Conservation (phyloP, 2,888 invertebrate genomes). For the Macrosoma leucophasiata region DNA sequence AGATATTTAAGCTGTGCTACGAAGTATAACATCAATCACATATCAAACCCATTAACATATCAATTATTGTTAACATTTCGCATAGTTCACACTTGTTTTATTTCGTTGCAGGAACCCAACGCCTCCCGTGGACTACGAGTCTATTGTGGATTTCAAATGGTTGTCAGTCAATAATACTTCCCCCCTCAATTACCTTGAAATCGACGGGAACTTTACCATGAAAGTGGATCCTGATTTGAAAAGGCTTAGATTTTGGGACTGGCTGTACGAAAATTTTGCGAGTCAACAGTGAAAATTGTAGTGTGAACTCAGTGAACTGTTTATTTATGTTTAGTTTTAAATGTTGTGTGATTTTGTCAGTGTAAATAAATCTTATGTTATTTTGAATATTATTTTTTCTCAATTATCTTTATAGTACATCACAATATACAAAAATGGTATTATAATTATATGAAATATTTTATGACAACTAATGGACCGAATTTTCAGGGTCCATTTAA, state of each 20-base stretch:
- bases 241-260: conserved; percentile 76
- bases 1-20: too few relatives aligned
- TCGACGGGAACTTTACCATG: conserved; percentile 68
- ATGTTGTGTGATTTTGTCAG: conserved; percentile 20
- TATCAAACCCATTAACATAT: too few relatives aligned
- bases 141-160: conserved; percentile 70
- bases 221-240: conserved; percentile 68
- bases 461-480: too few relatives aligned
- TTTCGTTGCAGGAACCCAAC: conserved; percentile 66
- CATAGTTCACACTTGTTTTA: too few relatives aligned
- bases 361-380: too few relatives aligned
- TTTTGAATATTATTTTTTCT: too few relatives aligned
- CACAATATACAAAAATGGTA: too few relatives aligned
- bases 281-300: conserved; percentile 17
- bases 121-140: conserved; percentile 64
- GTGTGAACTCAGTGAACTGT: conserved; percentile 6
- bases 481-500: too few relatives aligned
- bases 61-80: too few relatives aligned
- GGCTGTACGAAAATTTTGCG: conserved; percentile 55
- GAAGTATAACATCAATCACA: too few relatives aligned
- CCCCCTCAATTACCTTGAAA: conserved; percentile 67
- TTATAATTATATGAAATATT: too few relatives aligned
- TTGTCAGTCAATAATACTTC: conserved; percentile 58
- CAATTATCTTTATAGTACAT: too few relatives aligned
- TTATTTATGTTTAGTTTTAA: conserved; percentile 16